Percentiles rank a stretch among this genome's conserved stretches.
These are phyloP conservation scores for Lasioglossum leucozonium DNA, from an alignment of 2,888 invertebrate species.

Conservation along the genomic window DNA sequence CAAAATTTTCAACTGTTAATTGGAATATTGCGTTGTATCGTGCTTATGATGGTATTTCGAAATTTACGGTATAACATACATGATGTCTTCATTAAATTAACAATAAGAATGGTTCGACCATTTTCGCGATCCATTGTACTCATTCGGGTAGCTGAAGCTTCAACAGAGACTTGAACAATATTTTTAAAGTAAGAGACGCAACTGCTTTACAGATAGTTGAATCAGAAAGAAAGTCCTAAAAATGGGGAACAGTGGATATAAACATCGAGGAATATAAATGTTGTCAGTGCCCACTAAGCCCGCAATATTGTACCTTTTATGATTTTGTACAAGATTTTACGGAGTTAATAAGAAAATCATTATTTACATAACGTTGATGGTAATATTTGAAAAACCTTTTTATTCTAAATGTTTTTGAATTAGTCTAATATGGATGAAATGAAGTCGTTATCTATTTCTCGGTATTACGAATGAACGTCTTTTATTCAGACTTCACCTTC, in stretches of 20 bases:
- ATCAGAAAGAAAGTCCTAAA: conserved; percentile 16
- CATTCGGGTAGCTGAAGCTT: not conserved
- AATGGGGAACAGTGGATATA: conserved; percentile 8
- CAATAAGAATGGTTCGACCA: not conserved
- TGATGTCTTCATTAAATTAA: not conserved
- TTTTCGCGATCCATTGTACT: conserved; percentile 3
- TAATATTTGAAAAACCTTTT: conserved; percentile 41
- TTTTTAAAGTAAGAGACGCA: not conserved
- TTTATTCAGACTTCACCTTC: conserved; percentile 50
- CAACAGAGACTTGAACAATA: conserved; percentile 1
- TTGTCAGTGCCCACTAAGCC: conserved; percentile 26
- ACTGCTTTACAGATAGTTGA: conserved; percentile 38
- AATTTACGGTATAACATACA: conserved; percentile 15
- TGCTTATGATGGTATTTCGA: conserved; percentile 6
- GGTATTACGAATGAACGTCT: conserved; percentile 30
- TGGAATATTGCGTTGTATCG: not conserved
- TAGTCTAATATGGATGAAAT: conserved; percentile 3
- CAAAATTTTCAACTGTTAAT: not conserved
- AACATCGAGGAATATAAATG: conserved; percentile 15
- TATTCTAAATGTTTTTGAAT: conserved; percentile 30
- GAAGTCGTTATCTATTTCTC: conserved; percentile 29
- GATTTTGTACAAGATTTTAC: conserved; percentile 38
- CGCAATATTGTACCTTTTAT: conserved; percentile 36
- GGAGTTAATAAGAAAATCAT: conserved; percentile 31
- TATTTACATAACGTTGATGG: conserved; percentile 29